These are phyloP conservation scores for Esox lucius DNA, from an alignment of 2,797 vertebrate species.

Conservation along the genomic window DNA sequence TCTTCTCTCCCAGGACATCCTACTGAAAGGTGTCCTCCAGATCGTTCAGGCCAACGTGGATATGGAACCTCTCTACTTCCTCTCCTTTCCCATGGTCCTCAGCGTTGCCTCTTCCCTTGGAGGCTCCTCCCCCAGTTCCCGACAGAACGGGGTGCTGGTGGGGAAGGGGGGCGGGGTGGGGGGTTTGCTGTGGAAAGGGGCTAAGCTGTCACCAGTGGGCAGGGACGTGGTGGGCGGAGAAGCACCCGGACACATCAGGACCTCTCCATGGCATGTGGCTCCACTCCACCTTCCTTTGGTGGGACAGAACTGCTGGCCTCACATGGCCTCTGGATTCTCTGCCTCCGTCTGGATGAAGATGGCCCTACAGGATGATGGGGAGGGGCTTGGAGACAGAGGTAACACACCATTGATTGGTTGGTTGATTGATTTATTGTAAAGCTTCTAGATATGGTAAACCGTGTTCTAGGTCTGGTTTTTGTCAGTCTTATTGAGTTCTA, in stretches of 20 bases:
- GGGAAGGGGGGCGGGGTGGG: constrained; percentile 71
- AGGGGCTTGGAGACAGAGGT: constrained; percentile 65
- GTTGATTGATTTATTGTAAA: no score
- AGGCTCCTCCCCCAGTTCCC: constrained; percentile 64
- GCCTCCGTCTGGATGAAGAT: constrained; percentile 87
- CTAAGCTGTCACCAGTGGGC: constrained; percentile 75
- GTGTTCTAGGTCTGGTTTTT: no score
- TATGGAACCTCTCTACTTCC: constrained; percentile 85
- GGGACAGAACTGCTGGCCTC: constrained; percentile 97
- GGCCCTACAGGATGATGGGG: constrained; percentile 63
- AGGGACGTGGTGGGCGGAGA: constrained; percentile 73
- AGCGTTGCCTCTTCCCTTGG: constrained; percentile 42
- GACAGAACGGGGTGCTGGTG: constrained; percentile 61
- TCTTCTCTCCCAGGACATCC: constrained; percentile 76
- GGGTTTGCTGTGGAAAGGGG: constrained; percentile 76
- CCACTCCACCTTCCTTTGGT: constrained; percentile 90
- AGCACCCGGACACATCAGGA: constrained; percentile 66
- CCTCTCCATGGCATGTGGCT: constrained; percentile 91
- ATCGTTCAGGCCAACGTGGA: constrained; percentile 83
- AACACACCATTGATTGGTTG: constrained; percentile 42
- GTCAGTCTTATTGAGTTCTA: no score
- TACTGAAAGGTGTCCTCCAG: constrained; percentile 87
- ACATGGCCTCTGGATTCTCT: constrained; percentile 95
- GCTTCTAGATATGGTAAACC: no score
- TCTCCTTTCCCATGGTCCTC: constrained; percentile 83